Conservation (phyloP, 2,113 vertebrate species). For the Sphaerodactylus townsendi region DNA sequence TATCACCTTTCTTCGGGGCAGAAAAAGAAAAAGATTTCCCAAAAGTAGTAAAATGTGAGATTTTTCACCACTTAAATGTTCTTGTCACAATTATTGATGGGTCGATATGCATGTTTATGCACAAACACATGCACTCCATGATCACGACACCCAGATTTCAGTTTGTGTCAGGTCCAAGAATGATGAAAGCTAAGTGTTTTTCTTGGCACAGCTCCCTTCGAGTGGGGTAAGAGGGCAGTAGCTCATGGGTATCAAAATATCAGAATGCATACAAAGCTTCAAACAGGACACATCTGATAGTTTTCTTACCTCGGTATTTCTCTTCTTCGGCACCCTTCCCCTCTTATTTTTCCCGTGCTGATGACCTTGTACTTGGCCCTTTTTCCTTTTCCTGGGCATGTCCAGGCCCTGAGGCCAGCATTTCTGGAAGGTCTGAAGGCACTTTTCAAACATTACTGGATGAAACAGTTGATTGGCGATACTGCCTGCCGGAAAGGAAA, state of each 20-base stretch:
- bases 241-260: not conserved
- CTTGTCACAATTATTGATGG: too few relatives aligned
- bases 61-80: too few relatives aligned
- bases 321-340: conserved; percentile 68
- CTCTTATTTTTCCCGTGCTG: conserved; percentile 77
- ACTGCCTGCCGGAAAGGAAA: conserved; percentile 78
- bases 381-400: conserved; percentile 86
- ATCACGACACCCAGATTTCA: not conserved
- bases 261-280: not conserved
- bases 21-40: not conserved
- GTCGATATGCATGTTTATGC: not conserved
- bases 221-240: not conserved
- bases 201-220: too few relatives aligned
- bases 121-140: not conserved
- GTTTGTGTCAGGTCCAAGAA: too few relatives aligned
- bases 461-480: conserved; percentile 87
- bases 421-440: conserved; percentile 79
- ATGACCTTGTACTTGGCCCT: conserved; percentile 64
- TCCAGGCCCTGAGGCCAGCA: conserved; percentile 81
- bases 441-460: conserved; percentile 89
- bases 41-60: not conserved
- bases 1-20: not conserved
- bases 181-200: too few relatives aligned
- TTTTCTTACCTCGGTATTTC: conserved; percentile 70
- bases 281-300: not conserved